A percentile compares a stretch with the other conserved stretches of the same genome.
These are phyloP conservation scores for Spodoptera picta DNA, from an alignment of 2,888 invertebrate genomes.

Conservation along the genomic window DNA sequence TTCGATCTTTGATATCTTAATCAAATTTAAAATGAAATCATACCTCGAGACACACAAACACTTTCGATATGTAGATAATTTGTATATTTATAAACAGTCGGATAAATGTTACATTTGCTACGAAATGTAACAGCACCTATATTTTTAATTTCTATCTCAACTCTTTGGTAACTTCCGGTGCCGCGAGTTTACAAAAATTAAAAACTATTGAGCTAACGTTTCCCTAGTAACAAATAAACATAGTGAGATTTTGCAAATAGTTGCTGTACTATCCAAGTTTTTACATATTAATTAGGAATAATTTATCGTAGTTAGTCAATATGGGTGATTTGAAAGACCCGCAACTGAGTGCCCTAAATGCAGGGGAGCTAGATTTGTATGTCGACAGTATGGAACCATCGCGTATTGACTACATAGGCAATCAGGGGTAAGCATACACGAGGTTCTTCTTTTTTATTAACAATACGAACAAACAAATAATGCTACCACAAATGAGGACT, in stretches of 20 bases:
- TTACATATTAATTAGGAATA: not conserved
- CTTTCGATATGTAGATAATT: no score
- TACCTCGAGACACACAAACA: no score
- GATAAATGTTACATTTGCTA: no score
- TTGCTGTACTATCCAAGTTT: no score
- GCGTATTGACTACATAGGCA: conserved; percentile 91
- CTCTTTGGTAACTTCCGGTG: conserved; percentile 24
- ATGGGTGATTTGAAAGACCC: conserved; percentile 86
- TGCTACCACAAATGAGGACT: no score
- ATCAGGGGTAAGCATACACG: conserved; percentile 74
- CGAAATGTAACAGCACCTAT: not conserved
- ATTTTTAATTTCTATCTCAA: not conserved
- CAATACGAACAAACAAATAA: no score
- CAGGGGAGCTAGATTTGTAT: conserved; percentile 93
- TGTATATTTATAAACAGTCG: no score
- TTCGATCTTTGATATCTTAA: no score
- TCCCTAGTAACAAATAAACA: conserved; percentile 35
- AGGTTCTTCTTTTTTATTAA: not conserved
- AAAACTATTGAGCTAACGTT: conserved; percentile 41
- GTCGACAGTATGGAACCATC: conserved; percentile 92
- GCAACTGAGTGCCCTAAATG: conserved; percentile 87
- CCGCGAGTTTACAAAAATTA: conserved; percentile 35
- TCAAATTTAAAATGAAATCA: no score
- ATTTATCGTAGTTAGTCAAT: conserved; percentile 33
- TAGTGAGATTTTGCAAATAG: no score